Evolutionary conservation across 2,888 invertebrate genomes (phyloP).

Genomic region (Proisotoma minuta): DNA sequence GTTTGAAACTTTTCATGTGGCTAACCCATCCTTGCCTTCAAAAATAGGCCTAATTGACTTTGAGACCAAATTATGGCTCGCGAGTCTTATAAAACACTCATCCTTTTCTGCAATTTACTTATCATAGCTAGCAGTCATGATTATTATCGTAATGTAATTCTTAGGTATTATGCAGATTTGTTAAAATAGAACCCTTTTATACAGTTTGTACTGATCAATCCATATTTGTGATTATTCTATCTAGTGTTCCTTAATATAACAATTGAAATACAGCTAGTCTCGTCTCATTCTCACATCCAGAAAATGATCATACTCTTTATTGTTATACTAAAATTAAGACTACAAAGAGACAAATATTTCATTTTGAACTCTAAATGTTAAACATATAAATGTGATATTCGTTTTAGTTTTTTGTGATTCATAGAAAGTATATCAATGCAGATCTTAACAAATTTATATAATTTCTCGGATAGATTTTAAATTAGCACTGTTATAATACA

Average conservation of each 20-base stretch:
- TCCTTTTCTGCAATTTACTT: not conserved
- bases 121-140: not conserved
- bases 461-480: too few species aligned
- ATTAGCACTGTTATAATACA: too few species aligned
- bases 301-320: not conserved
- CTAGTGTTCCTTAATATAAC: not conserved
- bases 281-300: too few species aligned
- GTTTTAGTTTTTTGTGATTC: too few species aligned
- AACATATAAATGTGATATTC: too few species aligned
- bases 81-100: not conserved
- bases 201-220: conserved; percentile 8
- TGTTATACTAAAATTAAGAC: too few species aligned
- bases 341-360: too few species aligned
- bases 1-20: not conserved
- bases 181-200: conserved; percentile 2
- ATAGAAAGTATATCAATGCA: too few species aligned
- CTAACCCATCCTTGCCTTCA: conserved; percentile 8
- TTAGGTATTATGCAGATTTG: not conserved
- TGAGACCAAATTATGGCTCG: not conserved
- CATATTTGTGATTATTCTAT: not conserved
- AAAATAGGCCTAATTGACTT: conserved; percentile 2
- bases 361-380: too few species aligned
- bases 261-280: not conserved
- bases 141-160: not conserved
- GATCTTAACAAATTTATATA: too few species aligned